Conservation (phyloP, 2,888 invertebrate genomes). For the Lagria hirta region DNA sequence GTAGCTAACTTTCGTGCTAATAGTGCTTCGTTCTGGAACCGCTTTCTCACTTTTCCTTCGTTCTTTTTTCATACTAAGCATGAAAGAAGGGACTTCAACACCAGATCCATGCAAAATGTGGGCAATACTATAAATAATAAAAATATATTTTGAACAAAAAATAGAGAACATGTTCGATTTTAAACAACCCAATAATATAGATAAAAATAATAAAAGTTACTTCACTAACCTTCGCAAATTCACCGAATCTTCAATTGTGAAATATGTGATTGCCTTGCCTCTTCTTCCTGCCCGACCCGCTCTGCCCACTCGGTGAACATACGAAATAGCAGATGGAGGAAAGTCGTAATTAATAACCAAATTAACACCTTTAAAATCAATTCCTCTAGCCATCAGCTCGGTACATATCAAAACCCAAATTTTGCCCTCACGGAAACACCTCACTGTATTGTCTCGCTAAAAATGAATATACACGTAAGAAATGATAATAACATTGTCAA, state of each 20-base stretch:
- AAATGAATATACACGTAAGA: conserved; percentile 40
- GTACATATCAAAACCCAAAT: conserved; percentile 97
- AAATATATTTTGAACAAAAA: conserved; percentile 12
- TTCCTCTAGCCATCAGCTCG: conserved; percentile 93
- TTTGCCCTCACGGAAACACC: conserved; percentile 86
- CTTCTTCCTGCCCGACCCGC: conserved; percentile 90
- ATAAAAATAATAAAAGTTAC: too few species aligned
- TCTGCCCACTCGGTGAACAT: conserved; percentile 85
- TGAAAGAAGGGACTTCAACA: conserved; percentile 88
- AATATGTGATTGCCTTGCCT: conserved; percentile 92
- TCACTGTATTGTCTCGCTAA: conserved; percentile 88
- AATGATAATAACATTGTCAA: conserved; percentile 20
- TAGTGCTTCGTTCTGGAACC: conserved; percentile 68
- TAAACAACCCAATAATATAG: conserved; percentile 1
- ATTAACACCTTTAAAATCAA: conserved; percentile 96
- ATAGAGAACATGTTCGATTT: conserved; percentile 9
- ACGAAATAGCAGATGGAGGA: conserved; percentile 85
- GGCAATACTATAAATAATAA: conserved; percentile 70
- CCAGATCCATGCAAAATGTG: conserved; percentile 89
- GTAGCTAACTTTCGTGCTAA: conserved; percentile 61
- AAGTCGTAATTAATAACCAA: conserved; percentile 97
- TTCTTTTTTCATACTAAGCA: conserved; percentile 74
- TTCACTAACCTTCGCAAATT: conserved; percentile 83
- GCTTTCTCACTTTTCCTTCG: conserved; percentile 60
- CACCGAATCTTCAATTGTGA: conserved; percentile 84